Conservation (phyloP, 2,888 invertebrate species). For the Chelonus formosanus region DNA sequence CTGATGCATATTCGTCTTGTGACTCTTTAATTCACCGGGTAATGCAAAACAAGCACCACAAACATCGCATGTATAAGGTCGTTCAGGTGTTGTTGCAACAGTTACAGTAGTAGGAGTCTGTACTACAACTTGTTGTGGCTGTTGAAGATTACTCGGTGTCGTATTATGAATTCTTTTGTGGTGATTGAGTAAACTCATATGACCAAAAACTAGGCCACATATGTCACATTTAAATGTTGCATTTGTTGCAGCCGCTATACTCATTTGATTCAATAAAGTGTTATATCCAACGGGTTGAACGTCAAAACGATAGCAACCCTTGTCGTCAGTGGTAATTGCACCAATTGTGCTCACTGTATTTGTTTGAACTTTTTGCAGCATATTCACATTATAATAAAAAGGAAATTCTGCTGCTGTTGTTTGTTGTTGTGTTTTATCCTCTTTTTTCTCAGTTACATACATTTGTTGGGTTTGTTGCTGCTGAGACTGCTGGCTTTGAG, state of each 20-base stretch:
- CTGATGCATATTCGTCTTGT: conserved; percentile 66
- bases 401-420: conserved; percentile 64
- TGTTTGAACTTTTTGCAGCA: conserved; percentile 66
- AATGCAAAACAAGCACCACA: conserved; percentile 66
- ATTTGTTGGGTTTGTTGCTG: conserved; percentile 62
- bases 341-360: conserved; percentile 64
- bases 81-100: conserved; percentile 60
- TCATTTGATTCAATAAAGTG: conserved; percentile 87
- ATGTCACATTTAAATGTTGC: conserved; percentile 90
- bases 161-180: conserved; percentile 82
- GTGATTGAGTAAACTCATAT: conserved; percentile 82
- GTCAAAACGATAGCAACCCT: conserved; percentile 67
- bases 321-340: conserved; percentile 64
- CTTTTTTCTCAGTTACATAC: conserved; percentile 59
- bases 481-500: conserved; percentile 69
- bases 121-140: conserved; percentile 64
- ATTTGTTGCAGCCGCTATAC: conserved; percentile 71
- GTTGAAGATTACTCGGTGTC: conserved; percentile 61
- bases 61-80: conserved; percentile 66
- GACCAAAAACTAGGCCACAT: conserved; percentile 86
- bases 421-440: conserved; percentile 61
- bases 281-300: conserved; percentile 76
- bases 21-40: conserved; percentile 66
- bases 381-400: conserved; percentile 67
- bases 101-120: conserved; percentile 64